A percentile compares a stretch with the other conserved stretches of the same genome.
These are phyloP conservation scores for Odontomachus brunneus DNA, from an alignment of 1,140 invertebrate species.

Conservation along the genomic window DNA sequence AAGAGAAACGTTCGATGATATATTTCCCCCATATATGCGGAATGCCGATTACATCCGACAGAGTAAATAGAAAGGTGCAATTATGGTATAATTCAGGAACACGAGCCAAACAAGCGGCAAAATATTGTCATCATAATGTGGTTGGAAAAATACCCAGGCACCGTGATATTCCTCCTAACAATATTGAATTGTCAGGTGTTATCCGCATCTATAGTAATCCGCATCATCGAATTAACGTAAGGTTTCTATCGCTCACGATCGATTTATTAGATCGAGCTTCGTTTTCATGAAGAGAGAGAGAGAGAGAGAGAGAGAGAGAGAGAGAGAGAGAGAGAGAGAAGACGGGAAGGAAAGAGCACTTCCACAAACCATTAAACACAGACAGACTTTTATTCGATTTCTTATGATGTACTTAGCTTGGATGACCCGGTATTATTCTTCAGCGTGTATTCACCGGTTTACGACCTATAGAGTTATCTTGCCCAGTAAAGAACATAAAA, in stretches of 20 bases:
- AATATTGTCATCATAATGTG: slow-evolving; percentile 16
- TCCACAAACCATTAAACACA: slow-evolving; percentile 41
- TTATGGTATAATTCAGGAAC: neutral
- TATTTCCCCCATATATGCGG: neutral
- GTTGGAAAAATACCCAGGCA: neutral
- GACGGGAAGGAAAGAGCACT: neutral
- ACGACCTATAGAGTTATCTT: slow-evolving; percentile 15
- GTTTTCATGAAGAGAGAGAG: neutral
- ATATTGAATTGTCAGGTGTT: neutral
- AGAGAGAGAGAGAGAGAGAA: neutral
- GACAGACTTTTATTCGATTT: slow-evolving; percentile 39
- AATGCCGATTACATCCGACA: neutral
- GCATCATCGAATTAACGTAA: neutral
- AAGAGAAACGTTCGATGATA: neutral
- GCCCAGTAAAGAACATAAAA: slow-evolving; percentile 15
- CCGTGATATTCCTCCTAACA: neutral
- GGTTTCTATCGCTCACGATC: neutral
- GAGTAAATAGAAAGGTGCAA: neutral
- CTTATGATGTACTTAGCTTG: slow-evolving; percentile 53
- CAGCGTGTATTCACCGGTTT: slow-evolving; percentile 24
- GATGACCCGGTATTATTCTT: slow-evolving; percentile 23
- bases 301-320: neutral
- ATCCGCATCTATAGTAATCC: neutral
- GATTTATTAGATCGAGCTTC: neutral
- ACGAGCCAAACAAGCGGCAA: neutral